Base-by-base conservation (phyloP, 2,888 invertebrate species). In the Bellardia bayeri region DNA sequence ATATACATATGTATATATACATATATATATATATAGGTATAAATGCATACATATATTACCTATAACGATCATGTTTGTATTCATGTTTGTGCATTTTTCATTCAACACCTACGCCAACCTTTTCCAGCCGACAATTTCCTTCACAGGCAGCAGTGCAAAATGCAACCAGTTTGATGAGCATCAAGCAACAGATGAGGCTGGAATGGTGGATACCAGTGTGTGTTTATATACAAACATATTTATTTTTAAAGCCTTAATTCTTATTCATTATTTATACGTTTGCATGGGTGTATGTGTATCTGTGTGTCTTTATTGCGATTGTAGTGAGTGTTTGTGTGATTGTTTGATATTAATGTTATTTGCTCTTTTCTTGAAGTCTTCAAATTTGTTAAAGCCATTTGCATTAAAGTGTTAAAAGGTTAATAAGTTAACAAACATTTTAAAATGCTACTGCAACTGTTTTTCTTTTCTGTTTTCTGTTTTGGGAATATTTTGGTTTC, bases 341-440 rank as follows among this genome's bases (percentile, higher is more conserved):
- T 81, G 63, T 81, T 66, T 78, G 66, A 56, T 68, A 40, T 80
- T 82, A 63, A 69, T 80, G 61, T 54, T 85, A 42, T 85, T 75
- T 80, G 66, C 68, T 85, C 75, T 74, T 69, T 71, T 81, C 49
- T 81, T 71, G n/a, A 75, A 81, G 68, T 75, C 75, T 85, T 81
- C 51, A 69, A 87, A 85, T 76, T 82, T 85, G 78, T 83, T 88
- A 16, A 82, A 83, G 79, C 81, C 86, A 89, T 89, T 89, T 89
- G 88, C 88, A 88, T 87, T 85, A 87, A 89, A 88, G 89, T 89
- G 89, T 89, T 89, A 89, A 89, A 88, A 89, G 89, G 87, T 89
- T 89, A 89, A 89, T 89, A 89, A 89, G 89, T 89, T 89, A 86
- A 89, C 87, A 89, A 88, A 89, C 87, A 89, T 89, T 86, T 89